These are phyloP conservation scores for Dendrolimus punctatus DNA, from an alignment of 1,140 invertebrate genomes.

Conservation along the genomic window DNA sequence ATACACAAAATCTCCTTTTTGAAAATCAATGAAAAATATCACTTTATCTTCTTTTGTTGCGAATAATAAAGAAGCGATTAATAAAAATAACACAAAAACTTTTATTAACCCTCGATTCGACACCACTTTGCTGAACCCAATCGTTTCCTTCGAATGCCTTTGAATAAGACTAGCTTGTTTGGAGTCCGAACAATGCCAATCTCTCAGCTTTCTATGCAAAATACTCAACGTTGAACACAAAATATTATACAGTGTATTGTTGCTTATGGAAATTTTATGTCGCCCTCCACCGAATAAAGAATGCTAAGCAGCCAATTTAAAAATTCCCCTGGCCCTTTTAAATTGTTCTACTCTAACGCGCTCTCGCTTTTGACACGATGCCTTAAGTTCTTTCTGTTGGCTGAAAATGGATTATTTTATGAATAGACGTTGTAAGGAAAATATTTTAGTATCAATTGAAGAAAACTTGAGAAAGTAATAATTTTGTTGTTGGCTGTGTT, in stretches of 20 bases:
- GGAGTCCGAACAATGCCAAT: conserved; percentile 40
- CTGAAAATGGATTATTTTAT: too few species aligned
- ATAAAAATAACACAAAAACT: too few species aligned
- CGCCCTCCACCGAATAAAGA: conserved; percentile 18
- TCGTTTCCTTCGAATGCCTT: conserved; percentile 18
- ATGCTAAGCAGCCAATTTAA: conserved; percentile 27
- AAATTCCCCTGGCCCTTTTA: not conserved
- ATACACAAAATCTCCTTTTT: too few species aligned
- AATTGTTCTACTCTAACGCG: not conserved
- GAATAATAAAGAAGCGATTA: too few species aligned
- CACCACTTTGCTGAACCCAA: too few species aligned
- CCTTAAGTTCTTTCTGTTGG: not conserved
- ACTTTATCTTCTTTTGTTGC: too few species aligned
- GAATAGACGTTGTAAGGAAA: too few species aligned
- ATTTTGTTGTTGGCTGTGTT: too few species aligned
- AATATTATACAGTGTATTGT: conserved; percentile 37
- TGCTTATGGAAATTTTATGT: conserved; percentile 42
- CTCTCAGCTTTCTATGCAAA: conserved; percentile 44
- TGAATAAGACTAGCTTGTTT: conserved; percentile 38
- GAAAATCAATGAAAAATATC: too few species aligned
- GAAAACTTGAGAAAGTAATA: too few species aligned
- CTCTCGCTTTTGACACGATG: not conserved
- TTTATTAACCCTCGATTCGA: too few species aligned
- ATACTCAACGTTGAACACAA: conserved; percentile 34
- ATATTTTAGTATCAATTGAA: too few species aligned